Evolutionary conservation across 1,140 invertebrate species (phyloP).

Genomic region (Drosophila pandora): DNA sequence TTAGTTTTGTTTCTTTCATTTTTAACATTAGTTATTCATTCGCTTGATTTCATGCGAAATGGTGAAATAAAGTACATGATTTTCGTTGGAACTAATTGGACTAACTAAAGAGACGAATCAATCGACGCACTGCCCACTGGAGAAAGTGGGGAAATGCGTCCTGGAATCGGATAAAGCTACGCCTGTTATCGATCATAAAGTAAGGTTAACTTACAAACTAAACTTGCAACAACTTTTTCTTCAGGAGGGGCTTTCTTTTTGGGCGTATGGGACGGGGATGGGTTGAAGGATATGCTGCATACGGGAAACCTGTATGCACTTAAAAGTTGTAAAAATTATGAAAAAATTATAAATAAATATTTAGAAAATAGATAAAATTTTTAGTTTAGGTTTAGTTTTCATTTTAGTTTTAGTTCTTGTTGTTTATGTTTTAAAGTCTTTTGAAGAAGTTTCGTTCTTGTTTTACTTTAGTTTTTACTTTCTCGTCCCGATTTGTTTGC

Average conservation of each 20-base stretch:
- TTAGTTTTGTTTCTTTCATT: slow-evolving; percentile 26
- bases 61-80: slow-evolving; percentile 70
- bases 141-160: slow-evolving; percentile 3
- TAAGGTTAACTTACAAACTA: slow-evolving; percentile 64
- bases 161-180: slow-evolving; percentile 68
- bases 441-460: slow-evolving; percentile 73
- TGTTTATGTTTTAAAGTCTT: slow-evolving; percentile 64
- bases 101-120: slow-evolving; percentile 66
- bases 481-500: slow-evolving; percentile 36
- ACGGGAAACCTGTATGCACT: slow-evolving; percentile 50
- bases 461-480: slow-evolving; percentile 44
- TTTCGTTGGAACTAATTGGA: slow-evolving; percentile 68
- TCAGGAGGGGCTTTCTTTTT: slow-evolving; percentile 13
- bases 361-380: slow-evolving; percentile 73
- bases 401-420: slow-evolving; percentile 28
- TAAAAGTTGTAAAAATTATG: slow-evolving; percentile 65
- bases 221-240: slow-evolving; percentile 63
- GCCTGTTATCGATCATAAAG: slow-evolving; percentile 68
- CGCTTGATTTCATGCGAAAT: slow-evolving; percentile 25
- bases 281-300: slow-evolving; percentile 22
- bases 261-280: not conserved
- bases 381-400: slow-evolving; percentile 34
- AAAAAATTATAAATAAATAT: slow-evolving; percentile 80
- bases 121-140: slow-evolving; percentile 19
- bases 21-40: slow-evolving; percentile 56